Evolutionary conservation across 2,797 vertebrate species (phyloP).

Genomic region (Nothura maculosa): DNA sequence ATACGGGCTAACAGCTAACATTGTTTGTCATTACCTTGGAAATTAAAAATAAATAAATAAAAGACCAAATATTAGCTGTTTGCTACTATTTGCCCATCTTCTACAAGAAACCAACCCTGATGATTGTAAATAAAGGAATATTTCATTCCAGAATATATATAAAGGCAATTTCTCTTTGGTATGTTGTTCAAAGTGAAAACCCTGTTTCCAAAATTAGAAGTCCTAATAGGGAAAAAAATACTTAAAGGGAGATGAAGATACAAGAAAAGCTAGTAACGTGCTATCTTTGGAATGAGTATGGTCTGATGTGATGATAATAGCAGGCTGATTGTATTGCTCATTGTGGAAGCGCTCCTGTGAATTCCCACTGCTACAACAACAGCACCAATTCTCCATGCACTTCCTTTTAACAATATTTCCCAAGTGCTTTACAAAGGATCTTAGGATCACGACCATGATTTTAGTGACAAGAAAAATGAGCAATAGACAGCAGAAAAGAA

Average conservation of each 20-base stretch:
- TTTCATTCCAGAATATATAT: slow-evolving; percentile 8
- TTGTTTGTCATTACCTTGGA: too few relatives aligned
- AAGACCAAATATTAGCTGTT: not conserved
- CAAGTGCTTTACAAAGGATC: not conserved
- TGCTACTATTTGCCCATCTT: not conserved
- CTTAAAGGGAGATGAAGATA: not conserved
- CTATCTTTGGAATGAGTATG: not conserved
- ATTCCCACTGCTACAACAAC: slow-evolving; percentile 5
- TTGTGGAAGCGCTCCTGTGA: slow-evolving; percentile 14
- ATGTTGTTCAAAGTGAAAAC: slow-evolving; percentile 32
- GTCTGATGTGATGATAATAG: slow-evolving; percentile 1
- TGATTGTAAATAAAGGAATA: not conserved
- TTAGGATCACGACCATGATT: slow-evolving; percentile 3
- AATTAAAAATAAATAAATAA: too few relatives aligned
- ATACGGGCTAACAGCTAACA: too few relatives aligned
- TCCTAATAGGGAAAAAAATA: not conserved
- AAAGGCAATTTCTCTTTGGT: slow-evolving; percentile 3
- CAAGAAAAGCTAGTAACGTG: not conserved
- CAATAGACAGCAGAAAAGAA: slow-evolving; percentile 23
- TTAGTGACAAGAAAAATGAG: slow-evolving; percentile 20
- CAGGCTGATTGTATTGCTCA: slow-evolving; percentile 29
- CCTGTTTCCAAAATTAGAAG: slow-evolving; percentile 17
- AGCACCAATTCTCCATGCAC: not conserved
- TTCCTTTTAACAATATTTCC: slow-evolving; percentile 54
- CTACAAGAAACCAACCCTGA: not conserved